Conservation (phyloP, 1,140 invertebrate species). For the Pogonomyrmex californicus region DNA sequence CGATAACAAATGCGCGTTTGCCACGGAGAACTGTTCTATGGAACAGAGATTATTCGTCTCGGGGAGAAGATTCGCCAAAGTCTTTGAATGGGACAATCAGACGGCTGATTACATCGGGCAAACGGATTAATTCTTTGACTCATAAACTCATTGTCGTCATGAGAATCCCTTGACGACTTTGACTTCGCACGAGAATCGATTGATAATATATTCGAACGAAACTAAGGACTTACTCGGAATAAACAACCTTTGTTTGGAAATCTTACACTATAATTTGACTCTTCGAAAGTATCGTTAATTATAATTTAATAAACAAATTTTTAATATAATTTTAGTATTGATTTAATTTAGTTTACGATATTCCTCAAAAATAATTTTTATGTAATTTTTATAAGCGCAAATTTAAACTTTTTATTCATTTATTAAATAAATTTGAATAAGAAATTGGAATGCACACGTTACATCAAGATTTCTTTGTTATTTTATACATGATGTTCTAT, state of each 20-base stretch:
- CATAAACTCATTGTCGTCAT: constrained; percentile 48
- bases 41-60: constrained; percentile 44
- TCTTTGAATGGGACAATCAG: constrained; percentile 67
- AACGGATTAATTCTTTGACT: constrained; percentile 59
- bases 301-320: neutral
- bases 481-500: neutral
- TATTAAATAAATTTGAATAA: neutral
- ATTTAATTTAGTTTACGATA: neutral
- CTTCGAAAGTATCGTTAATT: neutral
- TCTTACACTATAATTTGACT: neutral
- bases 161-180: constrained; percentile 16
- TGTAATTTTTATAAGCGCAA: neutral
- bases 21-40: neutral
- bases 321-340: neutral
- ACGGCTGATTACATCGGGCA: constrained; percentile 65
- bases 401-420: neutral
- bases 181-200: neutral
- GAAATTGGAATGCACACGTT: neutral
- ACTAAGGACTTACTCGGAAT: neutral
- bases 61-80: constrained; percentile 40
- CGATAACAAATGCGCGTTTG: constrained; percentile 55
- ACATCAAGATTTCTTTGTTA: neutral
- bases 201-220: neutral
- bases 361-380: neutral
- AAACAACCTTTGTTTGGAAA: neutral